Conservation (phyloP, 2,113 vertebrate genomes). For the Pampusana beccarii region DNA sequence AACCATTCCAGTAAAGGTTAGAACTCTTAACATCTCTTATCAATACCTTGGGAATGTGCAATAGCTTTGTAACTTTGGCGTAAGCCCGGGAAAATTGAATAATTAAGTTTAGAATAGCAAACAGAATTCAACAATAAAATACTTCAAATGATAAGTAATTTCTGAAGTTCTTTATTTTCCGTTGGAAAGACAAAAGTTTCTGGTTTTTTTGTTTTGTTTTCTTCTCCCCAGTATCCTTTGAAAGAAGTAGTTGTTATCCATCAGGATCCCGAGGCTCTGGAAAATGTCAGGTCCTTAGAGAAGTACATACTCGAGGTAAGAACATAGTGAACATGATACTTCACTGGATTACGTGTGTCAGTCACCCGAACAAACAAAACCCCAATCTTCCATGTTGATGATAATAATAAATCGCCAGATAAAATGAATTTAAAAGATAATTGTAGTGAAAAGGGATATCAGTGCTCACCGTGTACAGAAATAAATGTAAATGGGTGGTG, state of each 20-base stretch:
- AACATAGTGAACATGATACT: neutral
- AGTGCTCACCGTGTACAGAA: neutral
- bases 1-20: constrained; percentile 94
- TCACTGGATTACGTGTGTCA: neutral
- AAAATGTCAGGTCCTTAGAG: constrained; percentile 89
- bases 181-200: neutral
- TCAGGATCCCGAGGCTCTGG: constrained; percentile 89
- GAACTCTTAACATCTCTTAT: neutral
- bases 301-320: constrained; percentile 96
- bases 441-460: neutral
- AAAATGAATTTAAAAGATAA: neutral
- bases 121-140: neutral
- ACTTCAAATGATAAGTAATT: neutral
- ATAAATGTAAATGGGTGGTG: neutral
- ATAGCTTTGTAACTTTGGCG: neutral
- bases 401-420: neutral
- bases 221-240: constrained; percentile 85
- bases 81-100: neutral
- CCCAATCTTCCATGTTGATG: neutral
- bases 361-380: neutral
- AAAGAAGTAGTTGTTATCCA: constrained; percentile 97
- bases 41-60: neutral
- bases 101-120: neutral
- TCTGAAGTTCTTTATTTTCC: neutral
- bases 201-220: neutral